These are phyloP conservation scores for Archips crataeganus DNA, from an alignment of 2,888 invertebrate genomes.

Conservation along the genomic window DNA sequence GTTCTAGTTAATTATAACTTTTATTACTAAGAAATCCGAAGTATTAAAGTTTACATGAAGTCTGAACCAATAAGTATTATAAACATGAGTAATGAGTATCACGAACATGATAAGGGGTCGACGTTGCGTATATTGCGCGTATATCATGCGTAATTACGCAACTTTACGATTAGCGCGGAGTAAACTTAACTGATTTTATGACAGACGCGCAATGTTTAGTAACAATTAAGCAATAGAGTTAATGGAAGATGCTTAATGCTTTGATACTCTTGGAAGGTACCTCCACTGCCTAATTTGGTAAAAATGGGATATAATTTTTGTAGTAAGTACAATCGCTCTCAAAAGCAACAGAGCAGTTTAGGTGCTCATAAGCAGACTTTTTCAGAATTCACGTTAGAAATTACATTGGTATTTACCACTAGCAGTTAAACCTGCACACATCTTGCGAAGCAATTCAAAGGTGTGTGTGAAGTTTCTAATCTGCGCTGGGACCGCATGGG, in stretches of 20 bases:
- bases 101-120: neutral
- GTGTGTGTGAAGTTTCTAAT: too few relatives aligned
- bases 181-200: conserved; percentile 19
- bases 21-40: too few relatives aligned
- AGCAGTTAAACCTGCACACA: too few relatives aligned
- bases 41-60: too few relatives aligned
- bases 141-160: conserved; percentile 12
- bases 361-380: too few relatives aligned
- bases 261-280: neutral
- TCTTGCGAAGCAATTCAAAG: too few relatives aligned
- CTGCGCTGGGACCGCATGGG: too few relatives aligned
- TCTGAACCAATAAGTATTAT: neutral
- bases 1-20: too few relatives aligned
- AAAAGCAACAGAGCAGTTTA: too few relatives aligned
- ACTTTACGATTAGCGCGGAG: conserved; percentile 12
- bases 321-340: neutral
- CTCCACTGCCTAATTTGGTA: too few relatives aligned
- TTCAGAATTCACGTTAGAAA: too few relatives aligned
- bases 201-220: neutral
- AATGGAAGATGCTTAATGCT: neutral
- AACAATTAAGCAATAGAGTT: neutral
- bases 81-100: neutral
- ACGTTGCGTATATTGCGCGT: neutral
- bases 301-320: neutral
- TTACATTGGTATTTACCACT: too few relatives aligned